Evolutionary conservation across 2,888 invertebrate species (phyloP).

Genomic region (Panopea generosa): DNA sequence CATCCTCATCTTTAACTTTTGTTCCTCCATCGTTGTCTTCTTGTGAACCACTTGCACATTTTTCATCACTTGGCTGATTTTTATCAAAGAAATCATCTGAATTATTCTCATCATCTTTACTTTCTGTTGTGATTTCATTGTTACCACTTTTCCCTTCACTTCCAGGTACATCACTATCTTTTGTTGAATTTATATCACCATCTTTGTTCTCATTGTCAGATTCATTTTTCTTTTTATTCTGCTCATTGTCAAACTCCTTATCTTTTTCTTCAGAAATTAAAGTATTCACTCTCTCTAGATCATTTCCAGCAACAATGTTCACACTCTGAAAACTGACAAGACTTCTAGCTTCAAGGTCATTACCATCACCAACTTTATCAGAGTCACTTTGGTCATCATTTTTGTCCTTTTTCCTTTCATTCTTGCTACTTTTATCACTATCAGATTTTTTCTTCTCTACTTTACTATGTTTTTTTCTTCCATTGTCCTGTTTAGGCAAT

Average conservation of each 20-base stretch:
- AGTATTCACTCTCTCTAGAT: constrained; percentile 59
- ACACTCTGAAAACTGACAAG: constrained; percentile 48
- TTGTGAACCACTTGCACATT: not conserved
- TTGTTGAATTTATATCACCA: not conserved
- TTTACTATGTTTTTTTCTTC: constrained; percentile 8
- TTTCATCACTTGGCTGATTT: not conserved
- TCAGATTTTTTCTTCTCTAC: constrained; percentile 5
- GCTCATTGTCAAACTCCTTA: constrained; percentile 21
- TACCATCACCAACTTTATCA: not conserved
- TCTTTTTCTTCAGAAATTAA: constrained; percentile 59
- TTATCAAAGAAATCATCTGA: not conserved
- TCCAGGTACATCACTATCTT: not conserved
- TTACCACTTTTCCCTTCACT: not conserved
- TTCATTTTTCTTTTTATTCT: not conserved
- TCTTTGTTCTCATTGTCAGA: not conserved
- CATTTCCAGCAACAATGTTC: constrained; percentile 38
- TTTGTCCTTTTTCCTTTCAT: constrained; percentile 11
- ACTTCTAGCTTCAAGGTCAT: constrained; percentile 34
- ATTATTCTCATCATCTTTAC: constrained; percentile 6
- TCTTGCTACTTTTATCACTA: constrained; percentile 11
- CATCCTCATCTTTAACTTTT: not conserved
- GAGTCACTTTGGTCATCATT: constrained; percentile 3
- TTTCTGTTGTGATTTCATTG: not conserved
- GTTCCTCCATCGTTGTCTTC: not conserved
- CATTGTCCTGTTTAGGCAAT: not conserved